Evolutionary conservation across 2,888 invertebrate genomes (phyloP).

Genomic region (Pyrrhia umbra): DNA sequence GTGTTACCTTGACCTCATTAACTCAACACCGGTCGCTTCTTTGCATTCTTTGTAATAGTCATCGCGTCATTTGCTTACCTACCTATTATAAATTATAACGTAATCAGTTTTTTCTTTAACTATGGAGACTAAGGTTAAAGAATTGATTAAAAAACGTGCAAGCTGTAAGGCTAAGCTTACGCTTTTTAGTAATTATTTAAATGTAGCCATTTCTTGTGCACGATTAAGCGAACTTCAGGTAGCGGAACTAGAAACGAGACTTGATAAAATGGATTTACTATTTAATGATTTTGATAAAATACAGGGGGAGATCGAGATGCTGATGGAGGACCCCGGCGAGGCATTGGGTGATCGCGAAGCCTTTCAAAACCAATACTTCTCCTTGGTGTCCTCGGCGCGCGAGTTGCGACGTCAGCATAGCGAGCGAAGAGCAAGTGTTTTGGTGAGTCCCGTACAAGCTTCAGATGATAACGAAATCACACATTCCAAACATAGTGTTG

Average conservation of each 20-base stretch:
- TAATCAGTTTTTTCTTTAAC: neutral
- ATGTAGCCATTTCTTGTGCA: neutral
- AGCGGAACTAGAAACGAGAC: neutral
- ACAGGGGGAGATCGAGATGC: neutral
- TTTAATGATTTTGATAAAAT: conserved; percentile 13
- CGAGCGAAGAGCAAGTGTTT: conserved; percentile 10
- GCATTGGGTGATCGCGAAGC: conserved; percentile 7
- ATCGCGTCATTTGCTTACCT: neutral
- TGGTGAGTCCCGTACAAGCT: conserved; percentile 9
- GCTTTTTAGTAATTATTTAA: conserved; percentile 12
- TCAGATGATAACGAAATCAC: neutral
- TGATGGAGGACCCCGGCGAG: neutral
- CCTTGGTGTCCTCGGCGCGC: conserved; percentile 13
- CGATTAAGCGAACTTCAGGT: neutral
- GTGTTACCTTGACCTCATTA: neutral
- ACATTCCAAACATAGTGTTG: conserved; percentile 10
- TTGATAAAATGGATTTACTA: conserved; percentile 4
- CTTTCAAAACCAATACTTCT: conserved; percentile 14
- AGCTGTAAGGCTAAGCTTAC: conserved; percentile 10
- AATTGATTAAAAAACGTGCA: conserved; percentile 1
- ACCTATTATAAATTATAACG: neutral
- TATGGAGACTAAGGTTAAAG: conserved; percentile 8
- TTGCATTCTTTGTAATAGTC: neutral
- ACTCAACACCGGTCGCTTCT: neutral
- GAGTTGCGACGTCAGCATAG: neutral